Evolutionary conservation across 2,113 vertebrate species (phyloP).

Genomic region (Cnemophilus loriae): DNA sequence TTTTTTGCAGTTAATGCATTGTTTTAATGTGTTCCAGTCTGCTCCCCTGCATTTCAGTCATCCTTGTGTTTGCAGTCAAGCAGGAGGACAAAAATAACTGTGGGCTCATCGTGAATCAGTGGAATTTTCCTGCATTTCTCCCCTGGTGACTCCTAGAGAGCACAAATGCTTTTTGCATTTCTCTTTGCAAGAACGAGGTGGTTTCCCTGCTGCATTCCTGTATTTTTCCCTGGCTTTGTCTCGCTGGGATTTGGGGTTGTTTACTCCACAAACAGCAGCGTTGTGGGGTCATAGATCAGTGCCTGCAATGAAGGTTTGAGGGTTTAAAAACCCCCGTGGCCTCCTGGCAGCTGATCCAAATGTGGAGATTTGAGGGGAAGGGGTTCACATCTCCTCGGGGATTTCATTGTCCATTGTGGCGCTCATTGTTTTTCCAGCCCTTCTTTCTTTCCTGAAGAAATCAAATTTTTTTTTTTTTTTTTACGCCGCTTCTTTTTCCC

Average conservation of each 20-base stretch:
- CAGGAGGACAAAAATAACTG: constrained; percentile 56
- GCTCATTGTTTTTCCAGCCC: background rate
- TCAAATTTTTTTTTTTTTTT: background rate
- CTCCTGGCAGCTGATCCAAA: background rate
- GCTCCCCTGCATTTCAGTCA: constrained; percentile 29
- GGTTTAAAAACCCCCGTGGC: background rate
- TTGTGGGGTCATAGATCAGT: background rate
- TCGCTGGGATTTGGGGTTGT: background rate
- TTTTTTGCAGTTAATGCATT: background rate
- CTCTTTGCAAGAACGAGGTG: background rate
- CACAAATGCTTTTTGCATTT: constrained; percentile 29
- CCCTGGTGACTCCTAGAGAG: constrained; percentile 33
- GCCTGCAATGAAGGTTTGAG: background rate
- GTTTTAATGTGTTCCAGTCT: background rate
- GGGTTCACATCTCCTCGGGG: background rate
- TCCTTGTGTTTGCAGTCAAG: constrained; percentile 37
- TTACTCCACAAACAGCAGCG: background rate
- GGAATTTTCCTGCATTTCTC: constrained; percentile 70
- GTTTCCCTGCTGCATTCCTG: constrained; percentile 20
- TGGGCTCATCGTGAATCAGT: constrained; percentile 35
- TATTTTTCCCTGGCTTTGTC: background rate
- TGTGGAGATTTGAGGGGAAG: background rate
- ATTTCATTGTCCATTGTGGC: background rate
- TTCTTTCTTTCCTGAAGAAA: background rate
- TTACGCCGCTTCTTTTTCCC: background rate